phyloP scores from a whole-genome alignment of 2,797 vertebrate genomes.

The Hydrolagus colliei region DNA sequence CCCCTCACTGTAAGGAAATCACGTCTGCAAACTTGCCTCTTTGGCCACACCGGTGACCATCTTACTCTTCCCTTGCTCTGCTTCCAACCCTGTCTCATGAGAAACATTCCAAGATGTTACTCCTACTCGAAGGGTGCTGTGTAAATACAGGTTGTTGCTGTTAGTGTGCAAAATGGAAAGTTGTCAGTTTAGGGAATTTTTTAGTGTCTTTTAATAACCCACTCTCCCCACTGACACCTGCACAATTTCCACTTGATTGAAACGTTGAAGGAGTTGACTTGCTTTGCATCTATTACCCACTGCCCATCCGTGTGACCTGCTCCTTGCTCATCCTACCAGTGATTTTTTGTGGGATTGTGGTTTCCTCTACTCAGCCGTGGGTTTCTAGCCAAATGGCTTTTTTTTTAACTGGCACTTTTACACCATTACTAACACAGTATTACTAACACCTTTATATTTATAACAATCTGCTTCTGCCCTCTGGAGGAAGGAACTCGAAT shows the following conservation, averaged over 20 bases:
- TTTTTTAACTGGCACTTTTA: not conserved
- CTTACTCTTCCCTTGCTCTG: no score
- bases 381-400: not conserved
- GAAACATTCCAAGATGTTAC: no score
- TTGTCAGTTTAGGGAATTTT: no score
- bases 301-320: no score
- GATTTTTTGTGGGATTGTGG: not conserved
- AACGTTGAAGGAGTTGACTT: not conserved
- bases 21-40: no score
- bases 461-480: slow-evolving; percentile 12
- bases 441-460: not conserved
- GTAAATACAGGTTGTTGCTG: no score
- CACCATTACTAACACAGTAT: not conserved
- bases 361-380: not conserved
- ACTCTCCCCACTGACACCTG: not conserved
- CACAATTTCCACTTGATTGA: not conserved
- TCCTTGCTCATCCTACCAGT: not conserved
- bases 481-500: not conserved
- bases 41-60: no score
- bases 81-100: no score
- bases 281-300: not conserved
- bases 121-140: no score
- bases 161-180: no score
- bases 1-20: no score
- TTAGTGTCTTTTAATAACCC: not conserved